Base-by-base conservation (phyloP, 2,888 invertebrate genomes). In the Pogonocherus hispidulus region DNA sequence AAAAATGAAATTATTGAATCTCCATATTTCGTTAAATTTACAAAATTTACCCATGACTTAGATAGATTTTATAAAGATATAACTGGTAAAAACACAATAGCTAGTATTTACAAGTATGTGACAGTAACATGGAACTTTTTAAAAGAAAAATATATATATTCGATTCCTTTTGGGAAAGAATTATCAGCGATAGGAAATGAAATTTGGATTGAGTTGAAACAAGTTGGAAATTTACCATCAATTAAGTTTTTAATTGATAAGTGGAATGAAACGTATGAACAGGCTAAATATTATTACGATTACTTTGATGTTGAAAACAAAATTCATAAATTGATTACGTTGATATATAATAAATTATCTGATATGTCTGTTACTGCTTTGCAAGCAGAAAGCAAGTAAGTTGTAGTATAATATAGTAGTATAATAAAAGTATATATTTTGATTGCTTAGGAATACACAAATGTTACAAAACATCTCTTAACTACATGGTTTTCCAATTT, bases 31-130 rank as follows among this genome's bases (percentile, higher is more conserved):
- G 92, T 91, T 75, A 92, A 92, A 77, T 91, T 95, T 9, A 90
- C 93, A 1, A 92, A 93, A 67, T 91, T 95, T 76, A 93, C 94
- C 0, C 93, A 93, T 76, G 94, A 95, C 80, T 86, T 95, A 72
- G 95, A 95, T 80, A 89, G 88, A 64, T 88, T 95, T 55, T 95
- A 94, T 82, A 91, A 91, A 64, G 95, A 95, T 78, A 88, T 95
- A 5, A 89, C 91, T 56, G 90, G 91, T 65, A 93, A 95, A 80
- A 94, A 94, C 78, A 88, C 93, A 0, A 87, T 94, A 20, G 93
- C 93, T 0, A 94, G 94, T 81, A 87, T 94, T 35, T 91, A 91
- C 80, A 95, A 94, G 80, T 95, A 95, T 84, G 88, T 90, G 0
- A 86, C 86, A 47, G 87, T 93, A 51, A 84, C 91, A 0, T 91